These are phyloP conservation scores for Macroramphosus scolopax DNA, from an alignment of 2,797 vertebrate genomes.

Conservation along the genomic window DNA sequence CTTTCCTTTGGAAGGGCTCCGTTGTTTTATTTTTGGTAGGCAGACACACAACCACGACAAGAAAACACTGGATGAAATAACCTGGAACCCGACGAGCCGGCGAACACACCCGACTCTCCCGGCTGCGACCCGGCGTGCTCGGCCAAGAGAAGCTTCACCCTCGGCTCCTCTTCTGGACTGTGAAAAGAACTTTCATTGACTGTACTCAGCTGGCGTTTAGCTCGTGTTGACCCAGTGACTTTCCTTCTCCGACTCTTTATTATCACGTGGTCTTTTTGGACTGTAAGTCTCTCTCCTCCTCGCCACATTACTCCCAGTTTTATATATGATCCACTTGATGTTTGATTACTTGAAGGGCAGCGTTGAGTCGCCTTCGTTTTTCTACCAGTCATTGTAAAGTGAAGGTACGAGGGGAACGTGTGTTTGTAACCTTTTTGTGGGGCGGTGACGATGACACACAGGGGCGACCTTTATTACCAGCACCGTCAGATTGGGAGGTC, in stretches of 20 bases:
- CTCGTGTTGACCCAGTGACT: conserved; percentile 57
- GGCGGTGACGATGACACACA: conserved; percentile 18
- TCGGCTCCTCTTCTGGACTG: conserved; percentile 34
- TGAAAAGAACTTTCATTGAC: conserved; percentile 40
- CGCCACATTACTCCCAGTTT: conserved; percentile 41
- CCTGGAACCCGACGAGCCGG: conserved; percentile 30
- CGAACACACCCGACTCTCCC: not conserved
- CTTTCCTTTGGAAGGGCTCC: no score
- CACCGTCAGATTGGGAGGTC: no score
- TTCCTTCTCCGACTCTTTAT: conserved; percentile 44
- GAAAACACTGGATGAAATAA: conserved; percentile 36
- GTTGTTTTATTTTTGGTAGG: no score
- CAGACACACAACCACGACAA: conserved; percentile 24
- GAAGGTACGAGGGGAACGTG: conserved; percentile 17
- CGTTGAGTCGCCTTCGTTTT: no score
- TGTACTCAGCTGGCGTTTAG: conserved; percentile 31
- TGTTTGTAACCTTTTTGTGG: conserved; percentile 26
- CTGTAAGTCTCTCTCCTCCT: conserved; percentile 46
- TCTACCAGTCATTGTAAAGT: no score
- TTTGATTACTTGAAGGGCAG: no score
- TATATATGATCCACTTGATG: conserved; percentile 51
- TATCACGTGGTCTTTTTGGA: no score
- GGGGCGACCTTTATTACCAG: no score
- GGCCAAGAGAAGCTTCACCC: conserved; percentile 26
- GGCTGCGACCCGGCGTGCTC: conserved; percentile 31